A percentile compares a stretch with the other conserved stretches of the same genome.
These are phyloP conservation scores for Melipona bicolor DNA, from an alignment of 2,888 invertebrate species.

Conservation along the genomic window DNA sequence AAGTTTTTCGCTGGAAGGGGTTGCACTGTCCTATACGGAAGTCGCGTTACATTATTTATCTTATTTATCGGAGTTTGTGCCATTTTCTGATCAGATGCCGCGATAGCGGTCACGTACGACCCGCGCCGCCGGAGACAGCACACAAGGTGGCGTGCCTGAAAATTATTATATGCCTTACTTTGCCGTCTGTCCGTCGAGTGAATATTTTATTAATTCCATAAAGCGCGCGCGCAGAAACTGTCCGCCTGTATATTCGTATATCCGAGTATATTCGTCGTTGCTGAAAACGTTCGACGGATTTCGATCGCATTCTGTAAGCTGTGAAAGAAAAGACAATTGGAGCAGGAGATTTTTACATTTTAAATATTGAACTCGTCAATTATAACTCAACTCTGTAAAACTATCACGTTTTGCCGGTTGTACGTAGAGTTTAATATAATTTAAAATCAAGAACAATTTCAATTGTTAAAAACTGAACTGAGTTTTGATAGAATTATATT, in stretches of 20 bases:
- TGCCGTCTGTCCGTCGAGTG: conserved; percentile 74
- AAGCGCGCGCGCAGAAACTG: conserved; percentile 51
- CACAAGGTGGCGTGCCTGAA: conserved; percentile 78
- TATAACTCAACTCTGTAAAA: too few relatives aligned
- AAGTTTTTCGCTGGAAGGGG: conserved; percentile 72
- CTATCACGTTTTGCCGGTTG: too few relatives aligned
- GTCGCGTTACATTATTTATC: conserved; percentile 76
- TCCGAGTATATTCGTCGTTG: conserved; percentile 16
- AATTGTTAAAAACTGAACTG: too few relatives aligned
- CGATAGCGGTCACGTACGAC: conserved; percentile 76
- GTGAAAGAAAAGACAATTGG: neutral
- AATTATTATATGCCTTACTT: conserved; percentile 80
- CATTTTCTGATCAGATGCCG: conserved; percentile 76
- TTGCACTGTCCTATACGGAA: conserved; percentile 58
- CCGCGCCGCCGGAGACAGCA: conserved; percentile 64
- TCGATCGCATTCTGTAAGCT: neutral
- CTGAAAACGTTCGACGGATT: conserved; percentile 37
- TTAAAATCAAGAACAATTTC: too few relatives aligned
- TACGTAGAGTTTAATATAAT: too few relatives aligned
- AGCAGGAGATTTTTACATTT: too few relatives aligned
- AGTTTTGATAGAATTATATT: too few relatives aligned
- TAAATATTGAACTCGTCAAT: too few relatives aligned
- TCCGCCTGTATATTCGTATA: neutral
- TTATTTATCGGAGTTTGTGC: conserved; percentile 75
- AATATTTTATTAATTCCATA: conserved; percentile 80